Evolutionary conservation across 2,113 vertebrate genomes (phyloP), one percentile per base, ranked within the genome.

Genomic region (Ageneiosus marmoratus): DNA sequence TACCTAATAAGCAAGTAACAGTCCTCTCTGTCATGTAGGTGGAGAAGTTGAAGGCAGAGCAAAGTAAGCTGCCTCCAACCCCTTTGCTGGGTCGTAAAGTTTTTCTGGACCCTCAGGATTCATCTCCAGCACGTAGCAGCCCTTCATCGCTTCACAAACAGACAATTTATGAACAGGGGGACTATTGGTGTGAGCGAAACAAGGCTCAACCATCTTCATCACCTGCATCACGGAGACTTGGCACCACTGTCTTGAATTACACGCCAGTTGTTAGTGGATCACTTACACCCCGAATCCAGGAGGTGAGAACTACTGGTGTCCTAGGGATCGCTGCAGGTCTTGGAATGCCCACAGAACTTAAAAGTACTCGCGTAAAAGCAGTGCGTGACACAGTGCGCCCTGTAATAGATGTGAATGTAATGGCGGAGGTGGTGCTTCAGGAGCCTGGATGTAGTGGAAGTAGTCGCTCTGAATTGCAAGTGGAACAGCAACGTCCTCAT

Each of bases 81-180:
- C 97, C 97, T 0, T 90, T 98, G 9, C 92, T 98, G 81, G 96
- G 95, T n/a, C 95, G 97, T 46, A 98, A 96, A 84, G 94, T 98
- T 90, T 96, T 97, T 84, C 91, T 95, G 32, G 97, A 97, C 18
- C 94, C 96, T 29, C 92, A 93, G 34, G 96, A 96, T 76, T 87
- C 93, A n/a, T 90, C 90, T 24, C 88, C 89, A 13, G 91, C 85
- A 69, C 88, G 89, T 0, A 56, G 91, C 82, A 87, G 80, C 48
- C 90, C 95, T 20, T 94, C 96, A 32, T 94, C 96, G 0, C 88
- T 94, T 27, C 89, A 93, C 46, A 90, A 94, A 51, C 95, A 95
- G 13, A 94, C 92, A 20, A 93, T 93, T 65, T 94, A 95, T 0
- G 96, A 96, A 24, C 93, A 93, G 87, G 93, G 92, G 0, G 91